These are phyloP conservation scores for Bimastos eiseni DNA, from an alignment of 2,888 invertebrate genomes.

Conservation along the genomic window DNA sequence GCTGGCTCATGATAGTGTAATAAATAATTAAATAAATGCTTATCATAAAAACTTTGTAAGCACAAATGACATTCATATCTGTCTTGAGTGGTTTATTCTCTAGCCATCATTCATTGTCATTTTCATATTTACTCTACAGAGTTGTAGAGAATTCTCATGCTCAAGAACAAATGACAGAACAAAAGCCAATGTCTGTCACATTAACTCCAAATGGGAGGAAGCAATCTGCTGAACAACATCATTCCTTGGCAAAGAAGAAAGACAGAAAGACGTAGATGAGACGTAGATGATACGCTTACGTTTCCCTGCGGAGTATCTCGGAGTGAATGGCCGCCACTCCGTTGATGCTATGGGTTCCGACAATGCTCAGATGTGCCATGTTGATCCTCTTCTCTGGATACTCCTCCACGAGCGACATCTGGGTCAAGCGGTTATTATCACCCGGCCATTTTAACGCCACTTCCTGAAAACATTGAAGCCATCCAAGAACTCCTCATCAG, in stretches of 20 bases:
- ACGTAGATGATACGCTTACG: constrained; percentile 68
- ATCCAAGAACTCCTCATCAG: neutral
- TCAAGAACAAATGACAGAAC: neutral
- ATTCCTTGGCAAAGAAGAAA: neutral
- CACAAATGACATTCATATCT: too few relatives aligned
- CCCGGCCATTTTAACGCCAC: constrained; percentile 81
- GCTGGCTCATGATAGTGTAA: too few relatives aligned
- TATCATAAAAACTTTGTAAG: too few relatives aligned
- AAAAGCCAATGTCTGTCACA: too few relatives aligned
- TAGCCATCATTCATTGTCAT: too few relatives aligned
- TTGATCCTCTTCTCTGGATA: constrained; percentile 93
- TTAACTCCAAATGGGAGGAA: too few relatives aligned
- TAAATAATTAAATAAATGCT: too few relatives aligned
- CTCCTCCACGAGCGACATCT: constrained; percentile 93
- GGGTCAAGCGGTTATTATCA: constrained; percentile 68
- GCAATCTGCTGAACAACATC: too few relatives aligned
- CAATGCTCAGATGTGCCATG: constrained; percentile 94
- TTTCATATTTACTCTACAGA: too few relatives aligned
- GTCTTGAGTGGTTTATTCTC: too few relatives aligned
- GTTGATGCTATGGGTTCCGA: constrained; percentile 94
- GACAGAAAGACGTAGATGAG: neutral
- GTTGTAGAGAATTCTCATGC: neutral
- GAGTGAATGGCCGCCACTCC: constrained; percentile 97
- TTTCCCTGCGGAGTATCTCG: constrained; percentile 84
- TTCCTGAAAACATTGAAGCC: neutral